Conservation (phyloP, 2,888 invertebrate genomes). For the Notodonta ziczac region DNA sequence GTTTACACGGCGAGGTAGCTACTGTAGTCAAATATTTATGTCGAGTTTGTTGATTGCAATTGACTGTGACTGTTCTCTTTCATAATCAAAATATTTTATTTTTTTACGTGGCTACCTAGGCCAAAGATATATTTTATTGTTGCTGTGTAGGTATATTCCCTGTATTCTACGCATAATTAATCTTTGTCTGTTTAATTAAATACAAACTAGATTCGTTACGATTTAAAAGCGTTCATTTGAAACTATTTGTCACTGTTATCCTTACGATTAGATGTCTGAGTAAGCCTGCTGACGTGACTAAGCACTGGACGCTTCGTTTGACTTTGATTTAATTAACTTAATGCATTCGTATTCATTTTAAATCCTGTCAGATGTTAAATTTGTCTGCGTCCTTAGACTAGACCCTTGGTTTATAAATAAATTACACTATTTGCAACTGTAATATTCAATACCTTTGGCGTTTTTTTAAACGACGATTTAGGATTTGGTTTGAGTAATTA, state of each 20-base stretch:
- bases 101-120: too few species aligned
- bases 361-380: slow-evolving; percentile 49
- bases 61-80: slow-evolving; percentile 27
- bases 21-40: slow-evolving; percentile 41
- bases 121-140: too few species aligned
- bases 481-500: neutral
- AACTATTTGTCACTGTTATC: slow-evolving; percentile 34
- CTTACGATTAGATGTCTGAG: slow-evolving; percentile 31
- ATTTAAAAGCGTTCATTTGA: slow-evolving; percentile 7
- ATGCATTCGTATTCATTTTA: slow-evolving; percentile 53
- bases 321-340: slow-evolving; percentile 51
- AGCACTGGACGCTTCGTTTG: slow-evolving; percentile 35
- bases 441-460: neutral
- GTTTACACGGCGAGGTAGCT: neutral
- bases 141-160: too few species aligned
- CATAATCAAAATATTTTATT: too few species aligned
- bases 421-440: slow-evolving; percentile 26
- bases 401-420: slow-evolving; percentile 31
- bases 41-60: slow-evolving; percentile 47
- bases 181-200: neutral
- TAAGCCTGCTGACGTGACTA: slow-evolving; percentile 37
- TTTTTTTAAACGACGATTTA: neutral
- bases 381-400: slow-evolving; percentile 34
- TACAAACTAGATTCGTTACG: neutral
- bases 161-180: neutral